A percentile compares a stretch with the other conserved stretches of the same genome.
phyloP scores from a whole-genome alignment of 1,140 invertebrate genomes.

The Heliconius hermathena region DNA sequence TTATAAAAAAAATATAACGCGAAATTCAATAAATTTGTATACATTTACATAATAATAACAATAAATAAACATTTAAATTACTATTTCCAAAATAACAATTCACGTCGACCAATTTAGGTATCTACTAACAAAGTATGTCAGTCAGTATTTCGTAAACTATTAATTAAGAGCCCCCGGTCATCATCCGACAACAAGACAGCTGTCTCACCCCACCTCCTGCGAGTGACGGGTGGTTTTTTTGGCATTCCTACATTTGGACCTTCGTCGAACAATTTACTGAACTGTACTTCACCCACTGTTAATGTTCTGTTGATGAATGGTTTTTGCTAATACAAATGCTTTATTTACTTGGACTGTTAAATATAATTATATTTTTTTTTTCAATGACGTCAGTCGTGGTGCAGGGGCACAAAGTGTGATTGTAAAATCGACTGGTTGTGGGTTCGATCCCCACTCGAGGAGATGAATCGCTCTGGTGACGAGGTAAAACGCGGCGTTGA shows the following conservation, averaged over 20 bases:
- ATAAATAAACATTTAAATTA: background rate
- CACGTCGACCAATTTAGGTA: background rate
- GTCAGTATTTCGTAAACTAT: constrained; percentile 42
- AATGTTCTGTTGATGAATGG: constrained; percentile 26
- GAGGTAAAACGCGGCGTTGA: no score
- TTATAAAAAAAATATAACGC: background rate
- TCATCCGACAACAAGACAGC: constrained; percentile 49
- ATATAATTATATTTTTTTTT: background rate
- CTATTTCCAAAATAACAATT: background rate
- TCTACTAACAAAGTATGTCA: constrained; percentile 24
- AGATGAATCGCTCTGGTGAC: no score
- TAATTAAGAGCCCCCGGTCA: constrained; percentile 51
- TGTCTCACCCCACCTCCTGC: constrained; percentile 45
- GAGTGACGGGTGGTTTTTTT: constrained; percentile 50
- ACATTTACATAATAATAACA: background rate
- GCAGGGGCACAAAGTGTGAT: no score
- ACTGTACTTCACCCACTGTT: background rate
- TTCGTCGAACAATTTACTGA: constrained; percentile 35
- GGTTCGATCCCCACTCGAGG: no score
- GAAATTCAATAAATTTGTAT: background rate
- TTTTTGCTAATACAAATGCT: constrained; percentile 20
- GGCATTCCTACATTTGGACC: constrained; percentile 35
- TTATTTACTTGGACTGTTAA: background rate
- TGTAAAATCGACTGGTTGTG: no score
- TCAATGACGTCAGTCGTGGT: no score